Evolutionary conservation across 2,797 vertebrate genomes (phyloP), one percentile per base, ranked within the genome.

Genomic region (Spondyliosoma cantharus): DNA sequence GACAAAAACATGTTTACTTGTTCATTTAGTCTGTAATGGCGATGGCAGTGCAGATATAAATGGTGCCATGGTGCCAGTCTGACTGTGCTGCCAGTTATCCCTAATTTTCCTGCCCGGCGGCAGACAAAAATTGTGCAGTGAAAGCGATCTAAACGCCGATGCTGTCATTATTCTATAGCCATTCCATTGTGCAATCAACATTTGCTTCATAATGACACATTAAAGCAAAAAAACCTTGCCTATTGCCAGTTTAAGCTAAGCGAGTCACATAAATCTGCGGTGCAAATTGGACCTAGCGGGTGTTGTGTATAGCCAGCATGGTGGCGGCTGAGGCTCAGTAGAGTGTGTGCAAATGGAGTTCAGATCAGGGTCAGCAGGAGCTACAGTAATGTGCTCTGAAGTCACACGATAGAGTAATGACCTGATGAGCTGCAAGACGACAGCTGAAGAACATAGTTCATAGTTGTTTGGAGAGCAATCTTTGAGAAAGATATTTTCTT

Each of bases 271-370:
- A 25, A 65, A 69, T 81, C 76, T 53, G 46, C 11, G 2, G 67
- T 62, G 81, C 80, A 85, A 78, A 87, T 82, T 85, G 60, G 49
- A 71, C 48, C 75, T 74, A 58, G 81, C 24, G 20, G 81, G 71
- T 13, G 37, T 46, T 59, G 37, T 71, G 66, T 60, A 2, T 19
- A 53, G 50, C 27, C 62, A 46, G 74, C 59, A 19, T 57, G 80
- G 54, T 62, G 62, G 71, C 37, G 12, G 45, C 59, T 86, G 71
- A 29, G 12, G 45, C 59, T 86, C 68, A 67, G 70, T 57, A 42
- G 56, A 25, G 49, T 62, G 48, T 62, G 65, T 59, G 25, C 48
- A 59, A 52, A 52, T 54, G 32, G 49, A 82, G 85, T 86, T 87
- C 82, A 90, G 46, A 57, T 22, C 16, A 13, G 22, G 85, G 83